Conservation (phyloP, 2,797 vertebrate species). For the Varecia variegata region DNA sequence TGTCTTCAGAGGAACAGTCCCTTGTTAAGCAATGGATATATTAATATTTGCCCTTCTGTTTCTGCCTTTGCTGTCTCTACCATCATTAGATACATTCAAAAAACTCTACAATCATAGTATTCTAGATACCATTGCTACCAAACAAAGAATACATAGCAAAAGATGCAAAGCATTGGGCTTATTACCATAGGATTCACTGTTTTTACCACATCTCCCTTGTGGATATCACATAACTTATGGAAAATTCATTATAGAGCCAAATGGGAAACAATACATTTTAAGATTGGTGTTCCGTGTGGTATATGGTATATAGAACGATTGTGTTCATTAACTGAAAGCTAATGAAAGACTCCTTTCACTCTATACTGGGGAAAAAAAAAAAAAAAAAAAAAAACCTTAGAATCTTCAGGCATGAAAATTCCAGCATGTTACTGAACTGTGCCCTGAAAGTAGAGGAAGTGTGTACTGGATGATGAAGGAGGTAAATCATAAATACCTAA, state of each 20-base stretch:
- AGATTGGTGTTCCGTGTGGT: rapidly evolving
- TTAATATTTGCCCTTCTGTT: background rate
- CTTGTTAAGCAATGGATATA: background rate
- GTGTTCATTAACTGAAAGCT: background rate
- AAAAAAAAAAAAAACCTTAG: background rate
- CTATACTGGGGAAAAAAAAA: too few species aligned
- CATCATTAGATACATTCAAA: background rate
- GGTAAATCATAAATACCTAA: background rate
- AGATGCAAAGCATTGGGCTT: background rate
- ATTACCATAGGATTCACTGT: background rate
- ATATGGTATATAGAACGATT: background rate
- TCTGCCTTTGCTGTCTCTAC: background rate
- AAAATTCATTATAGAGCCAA: background rate
- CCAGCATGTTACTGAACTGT: background rate
- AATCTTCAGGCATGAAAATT: background rate
- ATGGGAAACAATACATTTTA: background rate
- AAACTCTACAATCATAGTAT: background rate
- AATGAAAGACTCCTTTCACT: background rate
- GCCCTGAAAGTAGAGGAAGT: background rate
- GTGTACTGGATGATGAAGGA: too few species aligned
- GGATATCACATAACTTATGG: background rate
- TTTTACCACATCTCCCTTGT: background rate
- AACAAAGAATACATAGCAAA: background rate
- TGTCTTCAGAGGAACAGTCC: background rate
- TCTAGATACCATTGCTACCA: background rate